Evolutionary conservation across 1,140 invertebrate species (phyloP), one percentile per base, ranked within the genome.

Genomic region (Drosophila subpulchrella): DNA sequence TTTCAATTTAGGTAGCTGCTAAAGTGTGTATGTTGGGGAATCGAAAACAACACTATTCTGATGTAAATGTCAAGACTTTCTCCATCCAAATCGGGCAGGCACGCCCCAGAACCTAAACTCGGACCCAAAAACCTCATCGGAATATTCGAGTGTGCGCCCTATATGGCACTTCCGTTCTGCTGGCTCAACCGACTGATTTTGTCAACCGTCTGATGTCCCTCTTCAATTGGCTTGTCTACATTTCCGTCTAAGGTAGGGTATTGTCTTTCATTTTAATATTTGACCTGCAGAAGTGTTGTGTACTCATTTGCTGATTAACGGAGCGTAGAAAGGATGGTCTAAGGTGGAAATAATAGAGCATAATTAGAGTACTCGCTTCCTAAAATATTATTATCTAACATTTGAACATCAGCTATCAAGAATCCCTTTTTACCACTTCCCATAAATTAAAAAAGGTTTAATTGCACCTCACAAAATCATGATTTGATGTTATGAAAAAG

Each of bases 141-240:
- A 82, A 78, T 78, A 76, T 75, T 62, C 24, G 20, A 76, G 51
- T 65, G 65, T 41, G 62, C 58, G 55, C 81, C 65, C 42, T 54
- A 75, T 62, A 82, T 68, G 82, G 83, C 39, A 88, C 82, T 86
- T 88, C 82, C 83, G 82, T 86, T 86, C 75, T 78, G 47, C 38
- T 68, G 73, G 73, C 56, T 39, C 38, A 55, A 34, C 50, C 47
- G 42, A 36, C 70, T 27, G 41, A 59, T 66, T 60, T 63, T n/a
- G 57, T 66, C 57, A 80, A 53, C 73, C 47, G 81, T 75, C 78
- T 30, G 70, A 74, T 63, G 72, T 46, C 66, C 61, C 55, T 78
- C 68, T 71, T 36, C 20, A 71, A 30, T 71, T 71, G 51, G 44
- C 42, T 32, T 38, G 72, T 68, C 74, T 63, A 58, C 39, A 46